A percentile compares a stretch with the other conserved stretches of the same genome.
phyloP scores from a whole-genome alignment of 2,797 vertebrate genomes.

The Erpetoichthys calabaricus region DNA sequence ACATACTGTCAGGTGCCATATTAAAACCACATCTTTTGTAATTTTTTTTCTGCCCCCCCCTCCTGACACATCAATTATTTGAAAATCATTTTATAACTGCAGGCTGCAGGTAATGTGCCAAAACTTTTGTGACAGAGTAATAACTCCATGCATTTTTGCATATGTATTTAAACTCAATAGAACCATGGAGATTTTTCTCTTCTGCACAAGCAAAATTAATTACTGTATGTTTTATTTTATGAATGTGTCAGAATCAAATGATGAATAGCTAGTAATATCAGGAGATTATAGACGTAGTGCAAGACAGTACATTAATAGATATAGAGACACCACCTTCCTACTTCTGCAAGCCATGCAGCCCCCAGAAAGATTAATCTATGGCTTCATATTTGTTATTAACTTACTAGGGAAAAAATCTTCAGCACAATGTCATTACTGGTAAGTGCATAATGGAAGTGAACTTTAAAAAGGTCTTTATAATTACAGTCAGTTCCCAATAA shows the following conservation, averaged over 20 bases:
- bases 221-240: conserved; percentile 69
- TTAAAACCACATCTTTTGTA: conserved; percentile 37
- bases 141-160: conserved; percentile 24
- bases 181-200: conserved; percentile 20
- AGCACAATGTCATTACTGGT: conserved; percentile 49
- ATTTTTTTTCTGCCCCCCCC: conserved; percentile 12
- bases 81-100: conserved; percentile 42
- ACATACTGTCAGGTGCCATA: conserved; percentile 42
- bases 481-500: conserved; percentile 46
- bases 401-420: conserved; percentile 45
- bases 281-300: conserved; percentile 45
- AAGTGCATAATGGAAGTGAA: conserved; percentile 58
- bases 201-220: conserved; percentile 61
- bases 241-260: conserved; percentile 59
- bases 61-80: conserved; percentile 43
- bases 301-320: conserved; percentile 30
- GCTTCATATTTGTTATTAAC: conserved; percentile 50
- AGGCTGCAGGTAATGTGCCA: conserved; percentile 30
- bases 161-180: conserved; percentile 21
- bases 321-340: conserved; percentile 23
- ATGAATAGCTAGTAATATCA: conserved; percentile 74
- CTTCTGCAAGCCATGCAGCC: conserved; percentile 24
- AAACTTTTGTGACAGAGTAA: conserved; percentile 29
- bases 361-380: conserved; percentile 44
- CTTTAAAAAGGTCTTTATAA: conserved; percentile 59